phyloP scores from a whole-genome alignment of 2,113 vertebrate genomes.

The Pithys albifrons region DNA sequence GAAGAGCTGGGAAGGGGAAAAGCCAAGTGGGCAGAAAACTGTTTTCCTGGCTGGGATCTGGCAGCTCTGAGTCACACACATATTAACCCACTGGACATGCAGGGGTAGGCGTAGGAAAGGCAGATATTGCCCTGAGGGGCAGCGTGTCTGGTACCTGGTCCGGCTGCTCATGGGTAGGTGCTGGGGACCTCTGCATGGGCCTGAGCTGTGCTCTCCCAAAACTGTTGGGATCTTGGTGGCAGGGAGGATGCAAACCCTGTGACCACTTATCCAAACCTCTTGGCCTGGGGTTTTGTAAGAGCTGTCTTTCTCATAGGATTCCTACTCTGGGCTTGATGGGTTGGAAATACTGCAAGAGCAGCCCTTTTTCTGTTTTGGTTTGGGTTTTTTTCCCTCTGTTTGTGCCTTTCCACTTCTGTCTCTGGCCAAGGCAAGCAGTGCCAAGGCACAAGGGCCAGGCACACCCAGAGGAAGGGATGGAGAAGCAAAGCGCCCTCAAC shows the following conservation, averaged over 20 bases:
- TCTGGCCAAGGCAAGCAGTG: not conserved
- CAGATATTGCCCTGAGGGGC: not conserved
- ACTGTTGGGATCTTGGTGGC: not conserved
- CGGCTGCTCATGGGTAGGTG: not conserved
- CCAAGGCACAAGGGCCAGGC: conserved; percentile 10
- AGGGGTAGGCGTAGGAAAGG: not conserved
- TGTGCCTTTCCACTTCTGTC: conserved; percentile 18
- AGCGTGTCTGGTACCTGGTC: not conserved
- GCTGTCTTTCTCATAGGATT: not conserved
- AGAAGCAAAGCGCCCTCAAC: not conserved
- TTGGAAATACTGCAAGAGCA: conserved; percentile 39
- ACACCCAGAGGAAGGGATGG: not conserved
- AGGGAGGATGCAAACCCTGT: not conserved
- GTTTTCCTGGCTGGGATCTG: not conserved
- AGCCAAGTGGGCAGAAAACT: not conserved
- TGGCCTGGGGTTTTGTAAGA: not conserved
- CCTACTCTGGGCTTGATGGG: not conserved
- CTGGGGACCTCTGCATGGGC: not conserved
- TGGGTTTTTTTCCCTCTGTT: not conserved
- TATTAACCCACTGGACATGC: not conserved
- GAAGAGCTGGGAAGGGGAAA: not conserved
- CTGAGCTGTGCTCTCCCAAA: not conserved
- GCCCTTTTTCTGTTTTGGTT: conserved; percentile 33
- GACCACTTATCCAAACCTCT: not conserved
- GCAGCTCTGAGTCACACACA: not conserved